Percentiles rank a stretch among this genome's conserved stretches.
Evolutionary conservation across 2,888 invertebrate species (phyloP).

Genomic region (Suillia variegata): DNA sequence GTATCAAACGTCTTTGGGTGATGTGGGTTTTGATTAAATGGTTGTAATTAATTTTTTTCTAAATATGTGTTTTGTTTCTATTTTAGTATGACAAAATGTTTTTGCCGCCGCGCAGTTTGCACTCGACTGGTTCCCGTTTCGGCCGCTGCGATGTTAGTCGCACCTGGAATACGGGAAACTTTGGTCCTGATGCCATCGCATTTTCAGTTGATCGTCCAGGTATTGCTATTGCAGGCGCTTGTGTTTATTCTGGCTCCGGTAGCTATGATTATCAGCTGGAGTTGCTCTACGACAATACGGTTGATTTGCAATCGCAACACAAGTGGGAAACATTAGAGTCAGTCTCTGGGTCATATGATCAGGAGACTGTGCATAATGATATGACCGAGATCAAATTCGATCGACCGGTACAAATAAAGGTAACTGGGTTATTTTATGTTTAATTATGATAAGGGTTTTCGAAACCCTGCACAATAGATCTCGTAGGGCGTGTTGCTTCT

Average conservation of each 20-base stretch:
- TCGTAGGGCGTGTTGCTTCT: not conserved
- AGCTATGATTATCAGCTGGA: constrained; percentile 91
- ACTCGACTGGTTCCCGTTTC: constrained; percentile 88
- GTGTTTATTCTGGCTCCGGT: constrained; percentile 87
- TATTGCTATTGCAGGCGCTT: constrained; percentile 86
- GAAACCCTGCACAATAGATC: no score
- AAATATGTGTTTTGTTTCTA: not conserved
- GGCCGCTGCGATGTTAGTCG: constrained; percentile 86
- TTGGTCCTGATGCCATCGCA: constrained; percentile 94
- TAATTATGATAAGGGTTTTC: no score
- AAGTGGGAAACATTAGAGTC: constrained; percentile 89
- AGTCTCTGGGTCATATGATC: constrained; percentile 81
- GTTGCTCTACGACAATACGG: constrained; percentile 76
- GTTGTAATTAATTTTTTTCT: no score
- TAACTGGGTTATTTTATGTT: constrained; percentile 48
- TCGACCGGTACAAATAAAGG: constrained; percentile 83
- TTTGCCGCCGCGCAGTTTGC: constrained; percentile 72
- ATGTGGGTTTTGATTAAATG: constrained; percentile 63
- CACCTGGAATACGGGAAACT: constrained; percentile 97
- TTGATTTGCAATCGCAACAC: constrained; percentile 64
- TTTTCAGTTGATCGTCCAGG: constrained; percentile 91
- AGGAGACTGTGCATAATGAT: constrained; percentile 86
- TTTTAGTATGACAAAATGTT: constrained; percentile 57
- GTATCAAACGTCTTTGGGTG: constrained; percentile 77
- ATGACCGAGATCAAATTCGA: constrained; percentile 91